phyloP scores from a whole-genome alignment of 2,797 vertebrate species.

The Choloepus didactylus region DNA sequence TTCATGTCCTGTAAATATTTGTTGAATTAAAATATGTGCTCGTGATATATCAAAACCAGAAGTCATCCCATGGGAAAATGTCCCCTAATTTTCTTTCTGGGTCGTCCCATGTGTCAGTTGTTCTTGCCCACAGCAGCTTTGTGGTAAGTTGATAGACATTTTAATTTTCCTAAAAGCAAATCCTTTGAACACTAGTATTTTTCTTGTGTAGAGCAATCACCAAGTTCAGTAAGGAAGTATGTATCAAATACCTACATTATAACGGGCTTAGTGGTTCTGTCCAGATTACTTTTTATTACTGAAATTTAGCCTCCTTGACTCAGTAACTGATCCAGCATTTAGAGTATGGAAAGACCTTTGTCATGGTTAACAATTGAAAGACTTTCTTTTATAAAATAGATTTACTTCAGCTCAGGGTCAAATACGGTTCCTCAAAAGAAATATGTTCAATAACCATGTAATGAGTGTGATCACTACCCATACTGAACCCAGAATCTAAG shows the following conservation, averaged over 20 bases:
- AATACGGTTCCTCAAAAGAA: neutral
- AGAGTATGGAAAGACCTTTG: slow-evolving; percentile 1
- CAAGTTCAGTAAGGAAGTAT: slow-evolving; percentile 16
- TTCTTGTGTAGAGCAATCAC: neutral
- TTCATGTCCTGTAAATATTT: slow-evolving; percentile 46
- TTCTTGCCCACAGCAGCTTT: neutral
- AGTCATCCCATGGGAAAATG: neutral
- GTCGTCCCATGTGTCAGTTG: neutral
- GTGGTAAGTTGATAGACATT: neutral
- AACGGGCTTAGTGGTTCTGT: slow-evolving; percentile 3
- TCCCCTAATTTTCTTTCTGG: neutral
- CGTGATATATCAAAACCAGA: neutral
- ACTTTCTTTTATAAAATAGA: slow-evolving; percentile 12
- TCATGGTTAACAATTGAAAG: neutral
- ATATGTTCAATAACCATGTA: neutral
- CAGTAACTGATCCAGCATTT: neutral
- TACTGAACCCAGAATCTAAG: neutral
- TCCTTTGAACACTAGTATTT: slow-evolving; percentile 29
- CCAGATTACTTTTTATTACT: slow-evolving; percentile 60
- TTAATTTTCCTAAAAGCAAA: slow-evolving; percentile 64
- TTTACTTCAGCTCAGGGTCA: slow-evolving; percentile 8
- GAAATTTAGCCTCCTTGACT: neutral
- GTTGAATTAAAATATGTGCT: neutral
- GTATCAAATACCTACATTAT: slow-evolving; percentile 28
- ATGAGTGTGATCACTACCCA: neutral